Base-by-base conservation (phyloP, 1,140 invertebrate species). In the Trypoxylus dichotomus region DNA sequence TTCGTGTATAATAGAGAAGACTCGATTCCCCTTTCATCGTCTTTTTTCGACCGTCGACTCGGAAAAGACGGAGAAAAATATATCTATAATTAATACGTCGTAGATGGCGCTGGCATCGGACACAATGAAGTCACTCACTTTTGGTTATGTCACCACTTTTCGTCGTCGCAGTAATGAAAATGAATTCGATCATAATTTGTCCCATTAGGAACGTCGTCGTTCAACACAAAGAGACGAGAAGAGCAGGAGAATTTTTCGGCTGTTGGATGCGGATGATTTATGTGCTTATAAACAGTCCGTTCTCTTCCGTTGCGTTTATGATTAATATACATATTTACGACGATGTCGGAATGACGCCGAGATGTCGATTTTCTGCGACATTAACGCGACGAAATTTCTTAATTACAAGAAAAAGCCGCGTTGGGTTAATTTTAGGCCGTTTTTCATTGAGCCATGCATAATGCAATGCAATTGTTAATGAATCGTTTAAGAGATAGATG, bases 111-210 rank as follows among this genome's bases (percentile, higher is more conserved):
- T 54, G 47, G 19, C 47, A 54, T n/a, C 15, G 19, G 47, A 19
- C 47, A 54, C 47, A 54, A 54, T 54, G 47, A n/a, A 54, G 47
- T 54, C 47, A 54, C 47, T 54, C 47, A 54, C 47, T 54, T 54
- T 54, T 54, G 47, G 47, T 54, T 54, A 54, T 54, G 47, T 54
- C 47, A n/a, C 47, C 19, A 54, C 47, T 54, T n/a, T 54, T 54
- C 47, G 42, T n/a, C n/a, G 42, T 43, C 42, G 19, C 15, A 54
- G 47, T 54, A 54, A 54, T 54, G 47, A 54, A 54, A 54, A 54
- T n/a, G 47, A 54, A 54, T 54, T 54, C 19, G 47, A 54, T 54
- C 47, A 19, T 54, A 54, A 54, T 54, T 54, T 54, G 47, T 54
- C 47, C 47, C 47, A 54, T 54, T 54, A 54, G 47, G 47, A 15